Conservation (phyloP, 2,113 vertebrate species). For the Camelus dromedarius region DNA sequence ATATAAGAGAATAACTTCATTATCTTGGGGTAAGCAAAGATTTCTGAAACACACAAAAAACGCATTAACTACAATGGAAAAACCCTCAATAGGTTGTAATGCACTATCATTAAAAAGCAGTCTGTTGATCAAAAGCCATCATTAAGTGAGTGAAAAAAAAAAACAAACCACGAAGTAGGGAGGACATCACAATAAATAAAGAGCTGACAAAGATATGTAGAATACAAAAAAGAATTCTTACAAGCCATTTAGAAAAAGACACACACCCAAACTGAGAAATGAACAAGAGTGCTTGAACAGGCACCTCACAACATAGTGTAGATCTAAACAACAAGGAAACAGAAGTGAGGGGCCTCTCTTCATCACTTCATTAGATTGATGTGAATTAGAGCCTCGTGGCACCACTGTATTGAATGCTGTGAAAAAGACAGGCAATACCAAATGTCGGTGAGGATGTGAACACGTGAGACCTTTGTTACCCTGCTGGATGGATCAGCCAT, state of each 20-base stretch:
- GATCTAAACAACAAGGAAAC: background rate
- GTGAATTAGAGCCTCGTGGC: background rate
- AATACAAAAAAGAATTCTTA: background rate
- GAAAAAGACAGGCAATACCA: background rate
- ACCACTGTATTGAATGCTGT: background rate
- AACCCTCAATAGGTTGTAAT: background rate
- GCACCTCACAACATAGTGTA: background rate
- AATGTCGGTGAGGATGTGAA: background rate
- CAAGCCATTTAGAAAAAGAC: background rate
- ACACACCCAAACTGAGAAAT: background rate
- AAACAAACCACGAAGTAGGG: background rate
- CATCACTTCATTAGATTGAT: background rate
- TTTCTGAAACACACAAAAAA: background rate
- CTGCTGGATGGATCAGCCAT: too few species aligned
- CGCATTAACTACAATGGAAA: background rate
- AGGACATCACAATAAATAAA: background rate
- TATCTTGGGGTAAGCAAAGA: background rate
- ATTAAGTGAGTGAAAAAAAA: background rate
- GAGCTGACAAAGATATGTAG: background rate
- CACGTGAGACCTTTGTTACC: background rate
- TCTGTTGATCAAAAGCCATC: background rate
- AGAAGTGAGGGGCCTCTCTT: background rate
- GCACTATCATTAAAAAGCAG: background rate
- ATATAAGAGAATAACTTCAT: background rate
- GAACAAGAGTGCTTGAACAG: background rate